Evolutionary conservation across 2,888 invertebrate genomes (phyloP).

Genomic region (Tetheella fluctuosa): DNA sequence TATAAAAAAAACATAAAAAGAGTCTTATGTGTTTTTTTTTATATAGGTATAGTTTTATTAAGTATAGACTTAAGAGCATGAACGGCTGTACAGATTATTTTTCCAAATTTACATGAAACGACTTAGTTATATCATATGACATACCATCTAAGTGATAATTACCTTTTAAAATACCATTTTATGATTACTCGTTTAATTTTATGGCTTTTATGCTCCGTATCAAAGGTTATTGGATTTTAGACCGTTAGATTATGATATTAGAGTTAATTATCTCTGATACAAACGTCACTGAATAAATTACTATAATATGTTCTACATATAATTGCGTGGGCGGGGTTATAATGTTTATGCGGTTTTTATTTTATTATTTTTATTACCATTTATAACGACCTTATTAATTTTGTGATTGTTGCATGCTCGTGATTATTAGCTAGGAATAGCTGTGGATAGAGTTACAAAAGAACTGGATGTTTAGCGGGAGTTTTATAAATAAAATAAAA

Average conservation of each 20-base stretch:
- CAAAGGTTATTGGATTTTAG: slow-evolving; percentile 1
- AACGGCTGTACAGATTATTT: too few relatives aligned
- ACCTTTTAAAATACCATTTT: neutral
- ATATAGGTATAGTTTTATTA: too few relatives aligned
- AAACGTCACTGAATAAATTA: slow-evolving; percentile 3
- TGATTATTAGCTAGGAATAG: neutral
- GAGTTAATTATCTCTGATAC: neutral
- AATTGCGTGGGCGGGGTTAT: neutral
- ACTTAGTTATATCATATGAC: neutral
- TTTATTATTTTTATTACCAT: slow-evolving; percentile 1
- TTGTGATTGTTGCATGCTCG: too few relatives aligned
- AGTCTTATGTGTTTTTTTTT: too few relatives aligned
- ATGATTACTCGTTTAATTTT: neutral
- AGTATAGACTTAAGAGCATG: too few relatives aligned
- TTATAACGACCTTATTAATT: neutral
- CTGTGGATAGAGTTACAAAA: slow-evolving; percentile 2
- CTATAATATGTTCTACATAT: neutral
- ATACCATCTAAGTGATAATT: neutral
- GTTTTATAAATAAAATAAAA: too few relatives aligned
- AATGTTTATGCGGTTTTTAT: neutral
- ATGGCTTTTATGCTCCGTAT: neutral
- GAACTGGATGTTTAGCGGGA: neutral
- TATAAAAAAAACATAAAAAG: too few relatives aligned
- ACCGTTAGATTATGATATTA: neutral
- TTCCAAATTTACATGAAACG: too few relatives aligned